Base-by-base conservation (phyloP, 2,113 vertebrate species). In the Smithornis capensis region DNA sequence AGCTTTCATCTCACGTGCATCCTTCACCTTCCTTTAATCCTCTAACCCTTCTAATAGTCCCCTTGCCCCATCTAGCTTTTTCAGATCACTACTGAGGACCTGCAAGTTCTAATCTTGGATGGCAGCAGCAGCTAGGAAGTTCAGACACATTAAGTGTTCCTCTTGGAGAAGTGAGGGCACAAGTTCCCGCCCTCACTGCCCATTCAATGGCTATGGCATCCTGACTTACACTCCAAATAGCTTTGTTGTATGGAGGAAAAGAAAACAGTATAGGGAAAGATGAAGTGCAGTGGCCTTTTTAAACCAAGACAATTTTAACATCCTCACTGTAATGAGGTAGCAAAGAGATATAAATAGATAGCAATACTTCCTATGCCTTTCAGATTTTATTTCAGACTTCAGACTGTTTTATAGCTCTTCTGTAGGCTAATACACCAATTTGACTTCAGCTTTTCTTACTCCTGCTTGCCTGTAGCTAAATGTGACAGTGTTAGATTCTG, bases 401-500 rank as follows among this genome's bases (percentile, higher is more conserved):
- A 88, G 74, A 78, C 53, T 83, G 37, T 65, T 91, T 93, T 85
- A 92, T 70, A 80, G 57, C 67, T 91, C 21, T 87, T 94, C 78
- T 74, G 44, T 59, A 75, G 75, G 65, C 74, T 94, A 92, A 91
- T 85, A 91, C 87, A 92, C 63, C 73, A 85, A 81, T 71, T 65
- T 82, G 78, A 87, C 55, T 84, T 37, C 27, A 55, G 73, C 76
- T 95, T 90, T 87, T 92, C 77, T 95, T 90, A 74, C 69, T 95
- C 38, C 44, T 92, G 45, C 73, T 94, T 94, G 80, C 86, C 83
- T 82, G 71, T 87, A 95, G 91, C 78, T 80, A 97, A 91, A 94
- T 96, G 77, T 87, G 92, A 91, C 91, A 89, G 37, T 50, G 33
- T 65, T 89, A 94, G 91, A 90, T 85, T 96, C 75, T 44, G 37